Evolutionary conservation across 1,140 invertebrate genomes (phyloP), one percentile per base, ranked within the genome.

Genomic region (Bicyclus anynana): DNA sequence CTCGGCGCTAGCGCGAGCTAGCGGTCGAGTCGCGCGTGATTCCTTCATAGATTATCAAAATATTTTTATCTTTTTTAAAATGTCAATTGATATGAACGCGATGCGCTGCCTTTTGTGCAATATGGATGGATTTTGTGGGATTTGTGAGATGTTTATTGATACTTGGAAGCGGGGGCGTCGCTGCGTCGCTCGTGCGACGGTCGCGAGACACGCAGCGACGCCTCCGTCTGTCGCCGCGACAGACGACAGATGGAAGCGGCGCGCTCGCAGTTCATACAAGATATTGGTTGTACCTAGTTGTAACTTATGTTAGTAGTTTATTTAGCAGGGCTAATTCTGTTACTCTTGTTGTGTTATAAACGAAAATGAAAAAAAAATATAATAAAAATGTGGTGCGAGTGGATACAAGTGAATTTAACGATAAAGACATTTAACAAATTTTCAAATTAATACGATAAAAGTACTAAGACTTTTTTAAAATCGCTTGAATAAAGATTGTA

Each of bases 361-460:
- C 66, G 71, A 79, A 75, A 69, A 72, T 52, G 59, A 74, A 69
- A 67, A 75, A 72, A 70, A 62, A 72, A 74, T 63, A 72, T 67
- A 63, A 67, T 59, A 72, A 72, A 78, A 67, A 71, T 63, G 75
- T 83, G 78, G 81, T 84, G 84, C 76, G 77, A 85, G 81, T 82
- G 84, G 73, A 83, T 77, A 72, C 14, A 80, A 77, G 82, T 87
- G 84, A 80, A 80, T 74, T 77, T 77, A 82, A 77, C 69, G 70
- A 79, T 79, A 81, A 80, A 84, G 85, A 88, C 85, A 84, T 85
- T 87, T 88, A 88, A 88, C 85, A 86, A 88, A 88, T 88, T 88
- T 87, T 83, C 80, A 84, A 86, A 81, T 85, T 79, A 79, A 82
- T 84, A 86, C 70, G 77, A 80, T 80, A 77, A 76, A 84, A 84